Evolutionary conservation across 2,113 vertebrate genomes (phyloP).

Genomic region (Camelus dromedarius): DNA sequence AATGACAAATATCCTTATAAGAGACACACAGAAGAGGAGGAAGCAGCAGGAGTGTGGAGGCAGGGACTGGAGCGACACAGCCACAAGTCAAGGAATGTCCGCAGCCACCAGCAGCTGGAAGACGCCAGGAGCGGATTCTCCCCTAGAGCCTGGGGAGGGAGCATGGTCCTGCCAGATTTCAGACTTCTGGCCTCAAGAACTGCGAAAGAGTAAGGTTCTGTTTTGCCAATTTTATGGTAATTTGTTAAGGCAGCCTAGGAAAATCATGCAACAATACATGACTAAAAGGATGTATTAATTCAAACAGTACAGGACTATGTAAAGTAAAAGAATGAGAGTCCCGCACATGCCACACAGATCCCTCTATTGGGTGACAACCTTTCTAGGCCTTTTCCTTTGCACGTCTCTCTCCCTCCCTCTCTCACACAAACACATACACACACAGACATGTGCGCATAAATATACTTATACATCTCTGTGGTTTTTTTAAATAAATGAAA

Average conservation of each 20-base stretch:
- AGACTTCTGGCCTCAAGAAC: background rate
- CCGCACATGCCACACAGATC: background rate
- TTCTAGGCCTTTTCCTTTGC: background rate
- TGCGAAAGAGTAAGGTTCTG: background rate
- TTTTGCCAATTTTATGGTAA: background rate
- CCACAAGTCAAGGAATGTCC: background rate
- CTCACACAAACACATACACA: background rate
- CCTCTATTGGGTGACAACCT: background rate
- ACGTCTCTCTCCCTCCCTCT: too few relatives aligned
- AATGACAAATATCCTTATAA: background rate
- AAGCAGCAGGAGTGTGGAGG: background rate
- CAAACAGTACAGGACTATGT: slow-evolving; percentile 1
- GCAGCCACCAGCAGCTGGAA: background rate
- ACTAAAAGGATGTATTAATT: slow-evolving; percentile 13
- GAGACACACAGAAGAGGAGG: background rate
- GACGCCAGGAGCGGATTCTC: background rate
- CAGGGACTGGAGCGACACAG: background rate
- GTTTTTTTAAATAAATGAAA: slow-evolving; percentile 15
- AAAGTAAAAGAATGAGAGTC: background rate
- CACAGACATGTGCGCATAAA: background rate
- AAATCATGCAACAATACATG: slow-evolving; percentile 27
- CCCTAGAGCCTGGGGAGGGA: background rate
- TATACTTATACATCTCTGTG: background rate
- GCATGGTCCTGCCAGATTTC: background rate
- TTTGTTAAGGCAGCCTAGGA: background rate